These are phyloP conservation scores for Alligator sinensis DNA, from an alignment of 2,113 vertebrate species.

Conservation along the genomic window DNA sequence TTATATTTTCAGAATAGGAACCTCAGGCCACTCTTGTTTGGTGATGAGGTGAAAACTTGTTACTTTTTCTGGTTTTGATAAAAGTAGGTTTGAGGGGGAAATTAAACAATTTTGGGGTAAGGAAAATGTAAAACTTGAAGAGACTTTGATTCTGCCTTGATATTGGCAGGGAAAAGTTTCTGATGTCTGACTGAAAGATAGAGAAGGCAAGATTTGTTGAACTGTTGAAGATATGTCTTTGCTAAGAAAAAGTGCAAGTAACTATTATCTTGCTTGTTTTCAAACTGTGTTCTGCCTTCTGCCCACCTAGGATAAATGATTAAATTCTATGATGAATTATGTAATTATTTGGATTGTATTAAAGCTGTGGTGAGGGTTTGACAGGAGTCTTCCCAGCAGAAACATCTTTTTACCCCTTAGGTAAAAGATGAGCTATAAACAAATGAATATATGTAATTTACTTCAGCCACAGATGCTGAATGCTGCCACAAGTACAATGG, in stretches of 20 bases:
- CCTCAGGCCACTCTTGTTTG: not conserved
- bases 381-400: not conserved
- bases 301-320: not conserved
- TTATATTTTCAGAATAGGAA: not conserved
- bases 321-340: not conserved
- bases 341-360: not conserved
- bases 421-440: not conserved
- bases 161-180: not conserved
- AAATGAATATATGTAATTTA: not conserved
- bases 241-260: not conserved
- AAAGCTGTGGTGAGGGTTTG: not conserved
- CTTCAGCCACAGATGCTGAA: not conserved
- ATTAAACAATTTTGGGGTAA: not conserved
- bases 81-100: not conserved
- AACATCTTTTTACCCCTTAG: not conserved
- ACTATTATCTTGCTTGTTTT: not conserved
- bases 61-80: not conserved
- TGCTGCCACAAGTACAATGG: not conserved
- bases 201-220: not conserved
- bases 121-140: not conserved
- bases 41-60: too few relatives aligned
- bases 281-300: not conserved
- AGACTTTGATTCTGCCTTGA: not conserved
- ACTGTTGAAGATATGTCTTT: not conserved
- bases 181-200: not conserved